Percentiles rank a stretch among this genome's conserved stretches.
Evolutionary conservation across 2,888 invertebrate genomes (phyloP).

Genomic region (Aspidiotus rigidus): DNA sequence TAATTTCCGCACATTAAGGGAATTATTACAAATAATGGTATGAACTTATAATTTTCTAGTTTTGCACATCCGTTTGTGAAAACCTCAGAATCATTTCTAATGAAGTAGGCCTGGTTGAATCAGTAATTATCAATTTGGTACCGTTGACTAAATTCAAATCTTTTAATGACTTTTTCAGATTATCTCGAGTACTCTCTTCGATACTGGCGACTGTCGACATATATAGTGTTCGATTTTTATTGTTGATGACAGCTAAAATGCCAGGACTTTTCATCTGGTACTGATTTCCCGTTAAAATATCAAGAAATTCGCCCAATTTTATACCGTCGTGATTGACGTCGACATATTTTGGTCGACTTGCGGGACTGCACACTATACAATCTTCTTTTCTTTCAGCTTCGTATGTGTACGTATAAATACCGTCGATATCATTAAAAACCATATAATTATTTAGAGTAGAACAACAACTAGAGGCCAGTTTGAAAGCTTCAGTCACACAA

Average conservation of each 20-base stretch:
- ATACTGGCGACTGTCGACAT: constrained; percentile 87
- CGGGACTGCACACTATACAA: constrained; percentile 79
- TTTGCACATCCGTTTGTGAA: constrained; percentile 9
- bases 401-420: constrained; percentile 92
- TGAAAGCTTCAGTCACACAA: constrained; percentile 94
- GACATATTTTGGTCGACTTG: constrained; percentile 50
- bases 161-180: constrained; percentile 73
- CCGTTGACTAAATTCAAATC: constrained; percentile 80
- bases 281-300: constrained; percentile 60
- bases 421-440: constrained; percentile 91
- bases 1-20: too few species aligned
- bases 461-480: constrained; percentile 86
- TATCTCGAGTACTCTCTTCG: constrained; percentile 76
- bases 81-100: constrained; percentile 57
- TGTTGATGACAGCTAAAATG: constrained; percentile 68
- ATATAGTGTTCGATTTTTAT: constrained; percentile 83
- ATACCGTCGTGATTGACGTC: constrained; percentile 55
- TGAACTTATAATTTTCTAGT: too few species aligned
- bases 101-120: constrained; percentile 78
- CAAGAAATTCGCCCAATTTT: constrained; percentile 71
- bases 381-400: constrained; percentile 77
- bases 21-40: too few species aligned
- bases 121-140: constrained; percentile 80
- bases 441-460: constrained; percentile 88
- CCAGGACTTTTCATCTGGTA: constrained; percentile 90